These are phyloP conservation scores for Leptinotarsa lineolata DNA, from an alignment of 1,140 invertebrate species.

Conservation along the genomic window DNA sequence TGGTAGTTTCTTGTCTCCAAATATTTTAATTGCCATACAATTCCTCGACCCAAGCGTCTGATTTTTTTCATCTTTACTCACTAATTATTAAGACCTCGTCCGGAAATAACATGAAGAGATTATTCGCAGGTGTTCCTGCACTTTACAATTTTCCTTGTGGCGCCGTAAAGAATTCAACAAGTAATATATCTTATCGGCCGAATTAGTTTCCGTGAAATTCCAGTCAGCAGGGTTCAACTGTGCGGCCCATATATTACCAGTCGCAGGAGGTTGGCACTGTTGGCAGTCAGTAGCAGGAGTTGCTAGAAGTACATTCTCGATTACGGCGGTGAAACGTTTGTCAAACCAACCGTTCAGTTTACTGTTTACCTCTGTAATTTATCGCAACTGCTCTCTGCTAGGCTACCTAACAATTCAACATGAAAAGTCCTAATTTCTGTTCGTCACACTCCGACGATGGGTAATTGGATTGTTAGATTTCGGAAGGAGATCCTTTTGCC, in stretches of 20 bases:
- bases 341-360: background rate
- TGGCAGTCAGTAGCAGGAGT: slow-evolving; percentile 2
- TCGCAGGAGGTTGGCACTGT: background rate
- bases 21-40: too few species aligned
- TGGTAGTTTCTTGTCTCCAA: too few species aligned
- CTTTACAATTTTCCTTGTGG: background rate
- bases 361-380: slow-evolving; percentile 6
- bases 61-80: too few species aligned
- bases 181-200: slow-evolving; percentile 1
- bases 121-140: background rate
- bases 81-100: too few species aligned
- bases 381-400: background rate
- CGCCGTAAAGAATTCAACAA: background rate
- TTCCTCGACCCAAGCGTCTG: too few species aligned
- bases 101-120: background rate
- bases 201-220: slow-evolving; percentile 8
- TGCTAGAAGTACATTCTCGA: background rate
- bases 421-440: background rate
- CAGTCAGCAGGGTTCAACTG: slow-evolving; percentile 4
- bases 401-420: background rate
- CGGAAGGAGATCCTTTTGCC: too few species aligned
- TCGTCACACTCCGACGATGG: background rate
- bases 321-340: background rate
- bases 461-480: background rate
- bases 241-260: background rate